These are phyloP conservation scores for Copsychus sechellarum DNA, from an alignment of 2,113 vertebrate genomes.

Conservation along the genomic window DNA sequence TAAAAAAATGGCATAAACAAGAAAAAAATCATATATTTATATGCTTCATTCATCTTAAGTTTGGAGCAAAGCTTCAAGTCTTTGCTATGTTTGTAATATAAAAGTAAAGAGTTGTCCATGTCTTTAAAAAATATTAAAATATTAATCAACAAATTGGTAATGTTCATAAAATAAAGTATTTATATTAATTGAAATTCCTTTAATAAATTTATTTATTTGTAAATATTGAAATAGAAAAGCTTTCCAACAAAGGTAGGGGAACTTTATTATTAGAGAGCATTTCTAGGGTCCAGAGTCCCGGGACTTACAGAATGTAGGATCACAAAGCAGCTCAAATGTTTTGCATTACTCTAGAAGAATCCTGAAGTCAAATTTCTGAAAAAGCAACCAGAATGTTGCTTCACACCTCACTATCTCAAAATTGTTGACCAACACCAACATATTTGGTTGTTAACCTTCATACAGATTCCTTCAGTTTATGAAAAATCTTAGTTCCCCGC, in stretches of 20 bases:
- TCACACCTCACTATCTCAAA: neutral
- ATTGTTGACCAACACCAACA: neutral
- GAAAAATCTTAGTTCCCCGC: neutral
- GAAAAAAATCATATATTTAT: rapidly evolving
- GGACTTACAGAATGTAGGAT: neutral
- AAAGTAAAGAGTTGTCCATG: neutral
- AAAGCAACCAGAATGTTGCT: neutral
- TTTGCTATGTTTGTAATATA: neutral
- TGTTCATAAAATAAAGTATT: neutral
- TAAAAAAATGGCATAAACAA: neutral
- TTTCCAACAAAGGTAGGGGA: neutral
- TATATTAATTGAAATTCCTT: neutral
- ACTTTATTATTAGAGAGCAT: neutral
- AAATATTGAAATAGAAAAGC: neutral
- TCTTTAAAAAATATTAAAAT: neutral
- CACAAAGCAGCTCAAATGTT: neutral
- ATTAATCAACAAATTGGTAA: neutral
- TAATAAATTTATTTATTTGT: neutral
- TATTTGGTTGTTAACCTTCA: neutral
- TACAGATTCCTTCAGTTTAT: neutral
- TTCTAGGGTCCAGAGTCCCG: neutral
- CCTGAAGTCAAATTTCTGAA: neutral
- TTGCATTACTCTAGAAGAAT: neutral
- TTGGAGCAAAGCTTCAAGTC: neutral
- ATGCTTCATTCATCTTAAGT: neutral